Evolutionary conservation across 2,797 vertebrate species (phyloP), one percentile per base, ranked within the genome.

Genomic region (Periophthalmus magnuspinnatus): DNA sequence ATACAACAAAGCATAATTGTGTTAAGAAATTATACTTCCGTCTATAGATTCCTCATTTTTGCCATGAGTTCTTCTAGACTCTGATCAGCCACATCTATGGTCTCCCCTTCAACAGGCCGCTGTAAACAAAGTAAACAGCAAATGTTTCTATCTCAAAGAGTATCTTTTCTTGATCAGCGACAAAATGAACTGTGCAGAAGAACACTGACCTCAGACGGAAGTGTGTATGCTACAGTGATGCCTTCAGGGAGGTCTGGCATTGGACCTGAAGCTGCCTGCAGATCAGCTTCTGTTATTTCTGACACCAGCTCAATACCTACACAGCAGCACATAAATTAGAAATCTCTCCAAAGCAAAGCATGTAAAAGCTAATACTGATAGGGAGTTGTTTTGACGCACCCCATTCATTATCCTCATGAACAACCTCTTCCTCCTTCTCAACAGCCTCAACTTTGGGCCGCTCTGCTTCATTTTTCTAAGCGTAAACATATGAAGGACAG

Each of bases 1-100:
- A 24, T 55, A 50, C 62, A 58, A 55, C 52, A 54, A 22, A 33
- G 47, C 68, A 72, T 59, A 3, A 22, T n/a, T 65, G 36, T 56
- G 74, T 55, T 57, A 13, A 50, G 65, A 22, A 64, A 24, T 28
- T 9, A 36, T 17, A 5, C 17, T 52, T 36, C 34, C 32, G 66
- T 60, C 81, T 96, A 97, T 82, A 99, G 82, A 69, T 93, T 95
- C 86, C 90, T 96, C 96, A 99, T 98, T 81, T 94, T 95, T 81
- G 97, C 95, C 96, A 99, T 98, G 76, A 99, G 91, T 57, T 99
- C 96, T 77, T 98, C 97, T 67, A 99, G 88, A 87, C 96, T 99
- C 90, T 96, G 94, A 28, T 96, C 94, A 0, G 95, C 94, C 34
- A 98, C 97, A 48, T 89, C 90, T 65, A 97, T 93, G 0, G 87